Evolutionary conservation across 2,113 vertebrate genomes (phyloP).

Genomic region (Chauna torquata): DNA sequence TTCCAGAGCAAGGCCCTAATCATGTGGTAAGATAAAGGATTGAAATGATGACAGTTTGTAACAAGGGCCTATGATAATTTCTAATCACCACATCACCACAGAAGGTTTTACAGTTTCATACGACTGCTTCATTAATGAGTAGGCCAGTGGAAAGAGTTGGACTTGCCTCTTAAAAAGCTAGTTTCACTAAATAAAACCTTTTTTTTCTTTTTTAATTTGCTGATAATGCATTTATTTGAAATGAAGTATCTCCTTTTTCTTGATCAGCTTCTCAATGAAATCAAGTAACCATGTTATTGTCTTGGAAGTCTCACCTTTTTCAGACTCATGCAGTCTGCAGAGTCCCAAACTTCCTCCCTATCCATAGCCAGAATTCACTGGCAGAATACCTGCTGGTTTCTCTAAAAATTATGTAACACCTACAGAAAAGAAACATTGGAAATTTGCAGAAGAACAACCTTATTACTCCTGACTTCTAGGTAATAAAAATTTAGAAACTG

Average conservation of each 20-base stretch:
- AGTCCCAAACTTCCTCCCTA: not conserved
- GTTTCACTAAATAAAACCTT: not conserved
- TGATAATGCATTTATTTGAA: conserved; percentile 6
- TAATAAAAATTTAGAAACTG: not conserved
- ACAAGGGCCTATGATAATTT: not conserved
- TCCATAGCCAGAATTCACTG: not conserved
- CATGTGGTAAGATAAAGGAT: not conserved
- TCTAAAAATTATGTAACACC: not conserved
- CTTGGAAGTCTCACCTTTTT: not conserved
- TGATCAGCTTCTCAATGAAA: not conserved
- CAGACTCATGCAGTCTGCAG: not conserved
- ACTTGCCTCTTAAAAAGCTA: not conserved
- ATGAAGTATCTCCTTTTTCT: not conserved
- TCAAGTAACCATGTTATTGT: not conserved
- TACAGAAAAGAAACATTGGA: not conserved
- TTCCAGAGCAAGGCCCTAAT: conserved; percentile 15
- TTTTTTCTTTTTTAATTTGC: not conserved
- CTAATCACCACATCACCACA: not conserved
- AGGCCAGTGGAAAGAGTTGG: not conserved
- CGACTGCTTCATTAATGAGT: not conserved
- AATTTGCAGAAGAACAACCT: not conserved
- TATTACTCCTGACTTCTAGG: not conserved
- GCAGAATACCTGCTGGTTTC: not conserved
- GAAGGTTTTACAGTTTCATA: not conserved
- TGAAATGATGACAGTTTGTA: not conserved